Evolutionary conservation across 2,797 vertebrate genomes (phyloP), one percentile per base, ranked within the genome.

Genomic region (Epinephelus awoara): DNA sequence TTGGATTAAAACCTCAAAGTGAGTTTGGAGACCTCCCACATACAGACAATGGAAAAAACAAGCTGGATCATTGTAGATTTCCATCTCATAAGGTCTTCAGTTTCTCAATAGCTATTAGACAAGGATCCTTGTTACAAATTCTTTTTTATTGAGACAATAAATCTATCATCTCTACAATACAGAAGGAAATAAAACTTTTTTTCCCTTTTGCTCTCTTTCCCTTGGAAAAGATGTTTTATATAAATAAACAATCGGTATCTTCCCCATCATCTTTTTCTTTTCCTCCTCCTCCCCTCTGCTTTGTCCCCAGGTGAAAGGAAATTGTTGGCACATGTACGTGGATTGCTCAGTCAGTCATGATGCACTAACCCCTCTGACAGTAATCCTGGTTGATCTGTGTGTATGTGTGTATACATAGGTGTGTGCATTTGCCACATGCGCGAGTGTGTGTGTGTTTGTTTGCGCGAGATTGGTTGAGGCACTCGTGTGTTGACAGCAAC

Each of bases 131-230:
- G 82, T 88, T 89, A 88, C 89, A 94, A 90, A 94, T 95, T 93
- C 89, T 94, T 92, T 79, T 95, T 95, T 94, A 95, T 95, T 91
- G 90, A 64, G 59, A 77, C 85, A 85, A 87, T 96, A 94, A 95
- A 95, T 96, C 93, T 89, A 63, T 95, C 94, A 93, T 90, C 89
- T 88, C 56, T 19, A 66, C 83, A 72, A 65, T 75, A 88, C 83
- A 85, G 83, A 87, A 84, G 72, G 67, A 75, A 74, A 87, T 70
- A 85, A 61, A 84, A 55, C 15, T 4, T 65, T 84, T 73, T 78
- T 58, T 34, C 11, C 12, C 42, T 55, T 52, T 62, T 38, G 2
- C 42, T 56, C 15, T 54, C 56, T 66, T 72, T 67, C 40, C 57
- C 64, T 84, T 54, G 27, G 76, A 85, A 84, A 87, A 88, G 77